These are phyloP conservation scores for Aplysia californica DNA, from an alignment of 1,140 invertebrate genomes.

Conservation along the genomic window DNA sequence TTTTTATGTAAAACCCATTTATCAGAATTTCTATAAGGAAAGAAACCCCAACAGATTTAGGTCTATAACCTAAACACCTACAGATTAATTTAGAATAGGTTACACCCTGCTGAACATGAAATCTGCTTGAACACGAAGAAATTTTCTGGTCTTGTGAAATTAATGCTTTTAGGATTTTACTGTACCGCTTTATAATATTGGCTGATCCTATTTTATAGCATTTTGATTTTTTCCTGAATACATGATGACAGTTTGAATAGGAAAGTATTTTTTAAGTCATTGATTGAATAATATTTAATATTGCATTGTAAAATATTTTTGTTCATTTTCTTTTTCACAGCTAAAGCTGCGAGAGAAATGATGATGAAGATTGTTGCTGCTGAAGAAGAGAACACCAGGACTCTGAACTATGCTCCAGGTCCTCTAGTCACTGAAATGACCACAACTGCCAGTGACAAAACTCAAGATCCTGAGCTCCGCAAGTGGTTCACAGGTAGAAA, in stretches of 20 bases:
- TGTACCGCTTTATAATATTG: not conserved
- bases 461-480: conserved; percentile 72
- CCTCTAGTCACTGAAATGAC: conserved; percentile 92
- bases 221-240: not conserved
- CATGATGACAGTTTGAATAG: not conserved
- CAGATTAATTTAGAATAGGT: no score
- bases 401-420: conserved; percentile 94
- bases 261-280: not conserved
- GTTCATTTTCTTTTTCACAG: conserved; percentile 35
- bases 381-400: conserved; percentile 81
- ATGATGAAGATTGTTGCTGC: conserved; percentile 85
- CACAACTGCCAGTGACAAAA: conserved; percentile 71
- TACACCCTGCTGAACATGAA: no score
- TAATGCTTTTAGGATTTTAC: no score
- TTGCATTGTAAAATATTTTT: not conserved
- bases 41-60: no score
- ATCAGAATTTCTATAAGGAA: no score
- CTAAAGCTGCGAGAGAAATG: conserved; percentile 87
- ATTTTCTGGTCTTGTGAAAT: no score
- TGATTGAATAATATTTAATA: not conserved
- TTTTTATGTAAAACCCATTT: no score
- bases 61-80: no score
- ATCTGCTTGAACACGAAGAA: no score
- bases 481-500: conserved; percentile 73
- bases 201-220: no score